A percentile compares a stretch with the other conserved stretches of the same genome.
Conservation (phyloP, 2,797 vertebrate genomes). For the Aulostomus chinensis region DNA sequence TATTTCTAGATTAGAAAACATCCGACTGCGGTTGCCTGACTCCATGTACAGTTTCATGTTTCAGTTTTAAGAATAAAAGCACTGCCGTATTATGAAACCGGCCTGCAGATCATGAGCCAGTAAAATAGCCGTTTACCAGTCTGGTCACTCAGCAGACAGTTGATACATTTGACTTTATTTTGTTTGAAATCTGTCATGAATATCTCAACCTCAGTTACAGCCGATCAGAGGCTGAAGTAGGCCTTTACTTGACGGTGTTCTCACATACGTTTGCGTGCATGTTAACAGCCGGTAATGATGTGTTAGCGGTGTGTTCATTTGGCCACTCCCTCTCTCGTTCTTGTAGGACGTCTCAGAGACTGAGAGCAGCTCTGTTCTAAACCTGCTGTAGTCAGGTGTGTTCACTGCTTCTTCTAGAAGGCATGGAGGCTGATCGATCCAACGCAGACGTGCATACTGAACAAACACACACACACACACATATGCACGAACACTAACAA, state of each 20-base stretch:
- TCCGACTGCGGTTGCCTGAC: too few relatives aligned
- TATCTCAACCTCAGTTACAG: not conserved
- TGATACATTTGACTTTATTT: too few relatives aligned
- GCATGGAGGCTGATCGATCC: slow-evolving; percentile 70
- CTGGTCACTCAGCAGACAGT: too few relatives aligned
- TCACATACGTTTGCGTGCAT: slow-evolving; percentile 30
- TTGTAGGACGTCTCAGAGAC: slow-evolving; percentile 82
- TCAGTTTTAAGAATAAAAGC: too few relatives aligned
- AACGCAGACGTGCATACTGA: slow-evolving; percentile 41
- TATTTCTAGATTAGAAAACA: too few relatives aligned
- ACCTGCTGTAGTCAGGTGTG: slow-evolving; percentile 86
- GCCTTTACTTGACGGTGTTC: too few relatives aligned
- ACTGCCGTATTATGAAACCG: too few relatives aligned
- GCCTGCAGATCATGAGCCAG: too few relatives aligned
- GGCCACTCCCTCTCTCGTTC: slow-evolving; percentile 80
- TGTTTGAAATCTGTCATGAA: not conserved
- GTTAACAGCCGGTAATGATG: slow-evolving; percentile 19
- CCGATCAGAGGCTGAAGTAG: too few relatives aligned
- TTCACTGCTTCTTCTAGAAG: slow-evolving; percentile 74
- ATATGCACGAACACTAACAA: too few relatives aligned
- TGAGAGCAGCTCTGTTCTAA: slow-evolving; percentile 82
- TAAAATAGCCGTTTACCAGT: too few relatives aligned
- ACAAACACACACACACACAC: slow-evolving; percentile 9
- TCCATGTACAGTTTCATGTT: too few relatives aligned
- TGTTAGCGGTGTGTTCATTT: slow-evolving; percentile 68